phyloP scores from a whole-genome alignment of 2,888 invertebrate genomes.

The Hydropsyche betteni region DNA sequence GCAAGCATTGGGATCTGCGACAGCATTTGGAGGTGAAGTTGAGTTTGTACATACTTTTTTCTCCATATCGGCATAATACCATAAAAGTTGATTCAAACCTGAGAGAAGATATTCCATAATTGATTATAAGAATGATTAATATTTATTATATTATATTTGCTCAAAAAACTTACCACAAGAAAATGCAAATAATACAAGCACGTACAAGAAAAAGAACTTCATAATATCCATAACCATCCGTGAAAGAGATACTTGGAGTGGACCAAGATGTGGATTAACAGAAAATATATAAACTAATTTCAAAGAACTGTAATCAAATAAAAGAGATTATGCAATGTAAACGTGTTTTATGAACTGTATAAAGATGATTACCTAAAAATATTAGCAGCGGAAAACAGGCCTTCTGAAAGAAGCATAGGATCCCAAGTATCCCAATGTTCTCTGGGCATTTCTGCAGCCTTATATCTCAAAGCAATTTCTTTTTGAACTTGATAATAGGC shows the following conservation, averaged over 20 bases:
- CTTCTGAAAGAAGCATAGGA: constrained; percentile 95
- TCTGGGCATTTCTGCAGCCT: constrained; percentile 74
- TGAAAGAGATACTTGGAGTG: constrained; percentile 93
- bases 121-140: not conserved
- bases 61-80: constrained; percentile 94
- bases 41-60: too few relatives aligned
- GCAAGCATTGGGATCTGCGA: constrained; percentile 80
- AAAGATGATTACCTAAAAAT: constrained; percentile 75
- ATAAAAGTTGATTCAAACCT: constrained; percentile 84
- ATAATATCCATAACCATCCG: constrained; percentile 95
- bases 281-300: constrained; percentile 98
- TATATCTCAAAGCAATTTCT: constrained; percentile 70
- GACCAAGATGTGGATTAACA: constrained; percentile 96
- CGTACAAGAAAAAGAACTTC: constrained; percentile 94
- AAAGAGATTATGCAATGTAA: not conserved
- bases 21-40: too few relatives aligned
- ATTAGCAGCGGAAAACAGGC: constrained; percentile 97
- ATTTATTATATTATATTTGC: not conserved
- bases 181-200: constrained; percentile 92
- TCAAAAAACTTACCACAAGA: constrained; percentile 81
- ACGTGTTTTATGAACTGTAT: constrained; percentile 1
- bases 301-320: constrained; percentile 75
- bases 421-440: constrained; percentile 99
- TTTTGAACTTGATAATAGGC: constrained; percentile 91
- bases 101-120: constrained; percentile 49